These are phyloP conservation scores for Coenobita brevimanus DNA, from an alignment of 1,140 invertebrate species.

Conservation along the genomic window DNA sequence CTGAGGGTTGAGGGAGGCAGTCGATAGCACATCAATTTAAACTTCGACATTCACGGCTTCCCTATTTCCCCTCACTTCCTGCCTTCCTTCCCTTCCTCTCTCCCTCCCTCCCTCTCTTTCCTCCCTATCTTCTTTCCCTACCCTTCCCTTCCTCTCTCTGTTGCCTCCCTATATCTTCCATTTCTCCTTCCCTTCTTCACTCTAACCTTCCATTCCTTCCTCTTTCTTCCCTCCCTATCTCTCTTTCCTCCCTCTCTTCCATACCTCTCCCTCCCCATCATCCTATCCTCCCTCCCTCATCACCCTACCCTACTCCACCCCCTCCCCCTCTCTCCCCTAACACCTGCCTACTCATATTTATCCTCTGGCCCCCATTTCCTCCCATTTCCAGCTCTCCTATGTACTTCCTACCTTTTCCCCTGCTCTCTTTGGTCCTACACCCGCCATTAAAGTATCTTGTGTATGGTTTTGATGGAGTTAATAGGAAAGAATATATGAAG, in stretches of 20 bases:
- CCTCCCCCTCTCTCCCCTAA: not conserved
- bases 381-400: too few species aligned
- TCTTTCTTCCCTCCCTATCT: too few species aligned
- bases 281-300: not conserved
- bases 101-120: not conserved
- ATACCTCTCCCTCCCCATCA: not conserved
- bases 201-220: too few species aligned
- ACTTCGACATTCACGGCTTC: conserved; percentile 13
- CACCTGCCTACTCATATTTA: not conserved
- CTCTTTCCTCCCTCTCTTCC: too few species aligned
- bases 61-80: not conserved
- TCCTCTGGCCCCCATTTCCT: too few species aligned
- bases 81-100: not conserved
- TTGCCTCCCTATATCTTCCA: not conserved
- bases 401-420: too few species aligned
- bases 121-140: not conserved
- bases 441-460: too few species aligned
- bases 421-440: too few species aligned
- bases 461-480: too few species aligned
- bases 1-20: too few species aligned
- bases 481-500: too few species aligned
- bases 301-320: not conserved
- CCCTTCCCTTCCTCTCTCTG: not conserved
- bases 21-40: conserved; percentile 23
- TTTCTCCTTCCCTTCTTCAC: not conserved